Percentiles rank a stretch among this genome's conserved stretches.
These are phyloP conservation scores for Zaprionus obscuricornis DNA, from an alignment of 2,888 invertebrate species.

Conservation along the genomic window DNA sequence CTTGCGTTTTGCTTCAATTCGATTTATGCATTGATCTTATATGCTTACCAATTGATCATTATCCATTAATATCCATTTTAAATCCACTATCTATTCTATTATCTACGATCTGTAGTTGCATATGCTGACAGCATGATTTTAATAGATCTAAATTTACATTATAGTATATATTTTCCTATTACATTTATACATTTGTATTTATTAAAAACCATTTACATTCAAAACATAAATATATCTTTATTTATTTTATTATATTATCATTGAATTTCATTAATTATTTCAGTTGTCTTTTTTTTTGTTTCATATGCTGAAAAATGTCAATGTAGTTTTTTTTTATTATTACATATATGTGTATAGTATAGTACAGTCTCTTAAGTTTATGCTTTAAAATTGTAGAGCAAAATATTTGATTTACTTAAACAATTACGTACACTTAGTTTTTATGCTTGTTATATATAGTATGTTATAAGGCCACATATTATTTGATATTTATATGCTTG, in stretches of 20 bases:
- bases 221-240: not conserved
- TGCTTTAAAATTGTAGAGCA: constrained; percentile 67
- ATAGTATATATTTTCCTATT: not conserved
- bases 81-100: no score
- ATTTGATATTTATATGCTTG: no score
- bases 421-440: constrained; percentile 39
- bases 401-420: constrained; percentile 66
- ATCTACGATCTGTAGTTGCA: no score
- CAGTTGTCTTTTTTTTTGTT: constrained; percentile 5
- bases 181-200: not conserved
- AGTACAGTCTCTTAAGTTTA: constrained; percentile 78
- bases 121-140: no score
- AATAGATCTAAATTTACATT: no score
- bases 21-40: no score
- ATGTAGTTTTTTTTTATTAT: constrained; percentile 46
- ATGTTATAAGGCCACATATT: constrained; percentile 63
- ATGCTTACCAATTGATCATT: no score
- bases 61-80: no score
- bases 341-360: constrained; percentile 43
- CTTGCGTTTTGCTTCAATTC: no score
- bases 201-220: not conserved
- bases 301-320: constrained; percentile 41
- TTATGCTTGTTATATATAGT: constrained; percentile 19
- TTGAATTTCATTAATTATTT: constrained; percentile 11
- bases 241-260: not conserved